Base-by-base conservation (phyloP, 2,113 vertebrate genomes). In the Nibea albiflora region DNA sequence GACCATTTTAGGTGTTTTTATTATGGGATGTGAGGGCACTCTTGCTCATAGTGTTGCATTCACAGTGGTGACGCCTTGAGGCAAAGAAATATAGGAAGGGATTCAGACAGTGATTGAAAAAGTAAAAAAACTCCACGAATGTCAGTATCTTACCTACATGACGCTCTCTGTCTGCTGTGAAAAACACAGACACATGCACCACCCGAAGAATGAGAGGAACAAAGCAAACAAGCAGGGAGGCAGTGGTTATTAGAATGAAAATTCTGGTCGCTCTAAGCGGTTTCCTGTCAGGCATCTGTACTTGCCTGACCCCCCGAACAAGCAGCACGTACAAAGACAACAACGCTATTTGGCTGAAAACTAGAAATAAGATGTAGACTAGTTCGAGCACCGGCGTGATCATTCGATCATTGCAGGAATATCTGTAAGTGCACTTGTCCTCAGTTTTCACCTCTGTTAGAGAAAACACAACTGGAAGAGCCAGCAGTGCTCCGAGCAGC, bases 71-170 rank as follows among this genome's bases (percentile, higher is more conserved):
- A 60, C 53, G 7, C 4, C 17, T 24, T 19, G 44, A 83, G 9
- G 63, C 20, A 44, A 79, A 85, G 49, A 75, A 88, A 68, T 82
- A 82, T 31, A 82, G 73, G 64, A 80, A 57, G 12, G 87, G 68
- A 60, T 85, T 88, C 47, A 85, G 58, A 28, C 53, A 62, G 68
- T 62, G 65, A n/a, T 31, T 71, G 24, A 74, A 75, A 78, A 78
- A 84, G 52, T 78, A 71, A 57, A 75, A 75, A 67, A 64, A 80
- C 26, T 75, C 46, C 15, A 78, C 53, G 53, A 61, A 67, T 1
- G 53, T 72, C 57, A 77, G 39, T 69, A 19, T 80, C 47, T 26
- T 5, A 20, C 57, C 80, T 1, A 80, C 0, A 5, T 1, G 0
- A 19, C 47, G 54, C 64, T 81, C 11, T 7, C 35, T 4, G 0